phyloP scores from a whole-genome alignment of 2,797 vertebrate species.

The Gallirallus australis region DNA sequence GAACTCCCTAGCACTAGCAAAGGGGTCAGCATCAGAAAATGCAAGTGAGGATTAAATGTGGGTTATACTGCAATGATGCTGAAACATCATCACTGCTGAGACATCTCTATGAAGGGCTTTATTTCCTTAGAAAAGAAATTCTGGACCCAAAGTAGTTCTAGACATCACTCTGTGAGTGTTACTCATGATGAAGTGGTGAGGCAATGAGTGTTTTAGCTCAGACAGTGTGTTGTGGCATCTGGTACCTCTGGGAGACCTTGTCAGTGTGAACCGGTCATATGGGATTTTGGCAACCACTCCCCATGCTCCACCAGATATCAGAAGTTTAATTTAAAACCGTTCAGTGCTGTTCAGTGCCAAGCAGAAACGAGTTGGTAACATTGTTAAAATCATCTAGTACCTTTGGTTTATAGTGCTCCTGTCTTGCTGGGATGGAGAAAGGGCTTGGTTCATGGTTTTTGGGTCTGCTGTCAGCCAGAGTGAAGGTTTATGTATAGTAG shows the following conservation, averaged over 20 bases:
- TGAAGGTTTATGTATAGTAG: not conserved
- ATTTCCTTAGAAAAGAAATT: not conserved
- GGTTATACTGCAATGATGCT: not conserved
- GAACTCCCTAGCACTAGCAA: not conserved
- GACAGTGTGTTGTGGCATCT: not conserved
- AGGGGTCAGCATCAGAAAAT: slow-evolving; percentile 16
- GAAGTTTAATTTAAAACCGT: not conserved
- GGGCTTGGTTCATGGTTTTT: not conserved
- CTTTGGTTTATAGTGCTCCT: not conserved
- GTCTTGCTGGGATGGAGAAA: not conserved
- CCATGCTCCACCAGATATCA: not conserved
- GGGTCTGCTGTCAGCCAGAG: not conserved
- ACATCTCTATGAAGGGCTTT: not conserved
- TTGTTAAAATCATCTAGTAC: not conserved
- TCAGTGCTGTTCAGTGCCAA: not conserved
- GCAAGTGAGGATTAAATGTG: slow-evolving; percentile 20
- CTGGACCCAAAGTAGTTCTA: not conserved
- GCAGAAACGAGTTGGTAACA: not conserved
- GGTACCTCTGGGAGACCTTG: not conserved
- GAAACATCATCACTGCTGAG: not conserved
- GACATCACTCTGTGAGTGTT: not conserved
- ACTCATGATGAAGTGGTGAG: rapidly evolving
- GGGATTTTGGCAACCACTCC: not conserved
- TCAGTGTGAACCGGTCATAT: rapidly evolving
- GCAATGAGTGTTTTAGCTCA: not conserved